Evolutionary conservation across 1,140 invertebrate species (phyloP).

Genomic region (Pteromalus puparum): DNA sequence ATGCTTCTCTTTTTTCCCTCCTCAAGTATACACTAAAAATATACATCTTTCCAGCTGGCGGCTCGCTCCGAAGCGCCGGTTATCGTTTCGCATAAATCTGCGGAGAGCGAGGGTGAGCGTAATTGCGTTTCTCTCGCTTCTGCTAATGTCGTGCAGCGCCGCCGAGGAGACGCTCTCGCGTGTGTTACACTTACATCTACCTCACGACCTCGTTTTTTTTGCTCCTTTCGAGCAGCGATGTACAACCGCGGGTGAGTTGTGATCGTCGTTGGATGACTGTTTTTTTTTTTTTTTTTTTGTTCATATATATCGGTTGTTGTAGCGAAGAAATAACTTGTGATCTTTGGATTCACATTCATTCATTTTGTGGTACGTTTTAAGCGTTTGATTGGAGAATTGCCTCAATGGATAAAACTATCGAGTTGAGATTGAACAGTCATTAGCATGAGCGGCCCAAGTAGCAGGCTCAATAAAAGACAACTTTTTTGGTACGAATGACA

Average conservation of each 20-base stretch:
- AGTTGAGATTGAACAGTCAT: too few relatives aligned
- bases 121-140: conserved; percentile 34
- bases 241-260: not conserved
- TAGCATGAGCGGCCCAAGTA: too few relatives aligned
- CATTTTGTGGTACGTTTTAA: too few relatives aligned
- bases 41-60: conserved; percentile 1
- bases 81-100: conserved; percentile 37
- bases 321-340: too few relatives aligned
- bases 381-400: too few relatives aligned
- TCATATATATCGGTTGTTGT: too few relatives aligned
- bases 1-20: not conserved
- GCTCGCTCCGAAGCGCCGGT: conserved; percentile 2
- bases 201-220: not conserved
- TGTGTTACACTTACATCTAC: not conserved
- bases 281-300: not conserved
- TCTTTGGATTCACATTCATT: too few relatives aligned
- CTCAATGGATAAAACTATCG: too few relatives aligned
- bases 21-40: not conserved
- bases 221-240: not conserved
- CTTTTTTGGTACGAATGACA: too few relatives aligned
- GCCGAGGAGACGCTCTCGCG: not conserved
- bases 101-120: conserved; percentile 13
- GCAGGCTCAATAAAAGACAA: too few relatives aligned
- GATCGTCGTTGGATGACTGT: not conserved
- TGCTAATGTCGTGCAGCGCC: conserved; percentile 2